Evolutionary conservation across 2,113 vertebrate species (phyloP).

Genomic region (Pristiophorus japonicus): DNA sequence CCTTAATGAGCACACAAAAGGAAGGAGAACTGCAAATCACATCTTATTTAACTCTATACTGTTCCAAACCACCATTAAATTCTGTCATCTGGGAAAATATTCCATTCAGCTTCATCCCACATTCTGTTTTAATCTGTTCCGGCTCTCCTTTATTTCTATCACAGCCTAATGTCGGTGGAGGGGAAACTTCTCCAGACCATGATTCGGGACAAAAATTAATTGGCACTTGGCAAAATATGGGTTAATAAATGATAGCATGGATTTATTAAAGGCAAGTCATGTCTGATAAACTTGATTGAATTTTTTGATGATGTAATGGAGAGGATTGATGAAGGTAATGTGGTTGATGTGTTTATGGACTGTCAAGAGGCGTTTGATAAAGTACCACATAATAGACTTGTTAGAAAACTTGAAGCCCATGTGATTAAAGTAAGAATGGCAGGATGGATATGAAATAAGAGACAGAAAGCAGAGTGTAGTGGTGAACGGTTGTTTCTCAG

Average conservation of each 20-base stretch:
- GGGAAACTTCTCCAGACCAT: background rate
- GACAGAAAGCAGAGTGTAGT: background rate
- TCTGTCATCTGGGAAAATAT: background rate
- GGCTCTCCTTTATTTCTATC: background rate
- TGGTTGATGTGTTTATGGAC: background rate
- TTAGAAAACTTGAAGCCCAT: background rate
- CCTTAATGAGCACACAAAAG: background rate
- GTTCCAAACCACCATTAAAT: background rate
- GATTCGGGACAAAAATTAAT: background rate
- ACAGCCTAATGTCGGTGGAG: background rate
- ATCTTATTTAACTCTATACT: background rate
- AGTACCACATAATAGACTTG: background rate
- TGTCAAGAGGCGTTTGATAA: background rate
- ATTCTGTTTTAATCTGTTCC: background rate
- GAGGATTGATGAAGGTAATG: background rate
- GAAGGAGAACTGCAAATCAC: background rate
- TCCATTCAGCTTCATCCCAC: background rate
- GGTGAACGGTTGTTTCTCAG: background rate
- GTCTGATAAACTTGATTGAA: background rate
- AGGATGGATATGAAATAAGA: background rate
- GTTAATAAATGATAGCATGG: too few relatives aligned
- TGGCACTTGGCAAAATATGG: background rate
- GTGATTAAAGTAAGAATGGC: background rate
- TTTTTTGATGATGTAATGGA: background rate
- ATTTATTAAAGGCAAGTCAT: background rate